phyloP scores from a whole-genome alignment of 2,888 invertebrate species.

The Bruchidius siliquastri region DNA sequence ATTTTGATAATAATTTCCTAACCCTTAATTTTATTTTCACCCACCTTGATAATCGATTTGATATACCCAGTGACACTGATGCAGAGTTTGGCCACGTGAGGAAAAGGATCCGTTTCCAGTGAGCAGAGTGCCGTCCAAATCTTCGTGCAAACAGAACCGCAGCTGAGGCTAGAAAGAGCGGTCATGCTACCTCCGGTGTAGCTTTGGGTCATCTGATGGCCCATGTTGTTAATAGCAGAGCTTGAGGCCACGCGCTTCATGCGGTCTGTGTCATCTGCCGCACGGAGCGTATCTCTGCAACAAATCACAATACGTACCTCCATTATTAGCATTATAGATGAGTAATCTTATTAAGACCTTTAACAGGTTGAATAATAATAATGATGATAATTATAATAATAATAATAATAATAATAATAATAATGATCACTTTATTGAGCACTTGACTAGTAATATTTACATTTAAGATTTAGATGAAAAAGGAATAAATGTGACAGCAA shows the following conservation, averaged over 20 bases:
- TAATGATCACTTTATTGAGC: no score
- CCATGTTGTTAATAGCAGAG: slow-evolving; percentile 62
- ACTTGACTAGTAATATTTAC: no score
- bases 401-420: no score
- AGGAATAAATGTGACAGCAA: no score
- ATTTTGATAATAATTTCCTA: no score
- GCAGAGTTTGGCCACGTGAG: slow-evolving; percentile 75
- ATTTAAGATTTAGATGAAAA: no score
- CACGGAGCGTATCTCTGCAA: background rate
- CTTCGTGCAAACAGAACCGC: slow-evolving; percentile 79
- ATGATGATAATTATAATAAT: no score
- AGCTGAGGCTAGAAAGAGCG: slow-evolving; percentile 52
- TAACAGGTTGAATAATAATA: no score
- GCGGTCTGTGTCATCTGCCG: slow-evolving; percentile 31
- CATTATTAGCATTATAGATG: no score
- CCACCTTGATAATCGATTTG: slow-evolving; percentile 60
- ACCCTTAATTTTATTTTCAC: background rate
- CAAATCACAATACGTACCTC: background rate
- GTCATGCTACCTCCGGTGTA: slow-evolving; percentile 35
- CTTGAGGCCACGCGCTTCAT: slow-evolving; percentile 66
- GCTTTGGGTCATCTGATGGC: slow-evolving; percentile 24
- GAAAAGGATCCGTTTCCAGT: slow-evolving; percentile 83
- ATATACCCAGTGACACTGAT: slow-evolving; percentile 74
- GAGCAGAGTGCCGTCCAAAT: slow-evolving; percentile 79
- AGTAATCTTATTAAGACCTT: no score